Conservation (phyloP, 2,797 vertebrate species). For the Acanthopagrus latus region DNA sequence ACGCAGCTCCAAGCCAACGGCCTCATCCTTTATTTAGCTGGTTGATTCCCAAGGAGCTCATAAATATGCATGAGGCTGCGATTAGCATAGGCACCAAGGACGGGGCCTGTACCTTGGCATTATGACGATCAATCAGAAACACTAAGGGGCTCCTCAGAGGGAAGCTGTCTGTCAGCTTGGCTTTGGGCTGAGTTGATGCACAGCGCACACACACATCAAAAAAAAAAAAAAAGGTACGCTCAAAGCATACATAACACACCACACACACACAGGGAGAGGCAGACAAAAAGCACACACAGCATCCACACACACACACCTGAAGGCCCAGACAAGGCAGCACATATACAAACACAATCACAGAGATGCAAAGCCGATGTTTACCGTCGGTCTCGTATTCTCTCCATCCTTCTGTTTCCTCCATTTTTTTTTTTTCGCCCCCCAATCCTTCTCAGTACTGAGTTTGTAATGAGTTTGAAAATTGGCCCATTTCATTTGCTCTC, state of each 20-base stretch:
- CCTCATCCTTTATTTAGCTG: slow-evolving; percentile 82
- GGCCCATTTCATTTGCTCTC: slow-evolving; percentile 75
- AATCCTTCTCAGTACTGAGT: slow-evolving; percentile 42
- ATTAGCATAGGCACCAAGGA: slow-evolving; percentile 83
- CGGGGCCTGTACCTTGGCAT: slow-evolving; percentile 76
- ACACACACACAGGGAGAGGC: background rate
- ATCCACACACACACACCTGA: slow-evolving; percentile 9
- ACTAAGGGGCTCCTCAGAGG: slow-evolving; percentile 74
- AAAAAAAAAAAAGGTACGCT: slow-evolving; percentile 42
- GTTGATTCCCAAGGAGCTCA: slow-evolving; percentile 75
- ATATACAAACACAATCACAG: slow-evolving; percentile 10
- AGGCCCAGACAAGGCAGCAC: background rate
- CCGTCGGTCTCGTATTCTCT: slow-evolving; percentile 33
- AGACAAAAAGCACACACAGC: slow-evolving; percentile 9
- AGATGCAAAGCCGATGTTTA: slow-evolving; percentile 6
- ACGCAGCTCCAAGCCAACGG: slow-evolving; percentile 65
- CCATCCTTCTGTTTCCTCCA: slow-evolving; percentile 2
- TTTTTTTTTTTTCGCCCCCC: background rate
- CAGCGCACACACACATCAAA: slow-evolving; percentile 18
- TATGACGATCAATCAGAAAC: slow-evolving; percentile 81
- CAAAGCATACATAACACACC: slow-evolving; percentile 52
- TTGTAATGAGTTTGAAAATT: slow-evolving; percentile 76
- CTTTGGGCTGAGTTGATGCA: slow-evolving; percentile 67
- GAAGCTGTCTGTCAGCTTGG: slow-evolving; percentile 78
- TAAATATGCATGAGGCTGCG: slow-evolving; percentile 77